Percentiles rank a stretch among this genome's conserved stretches.
phyloP scores from a whole-genome alignment of 2,113 vertebrate genomes.

The Gymnorhina tibicen region DNA sequence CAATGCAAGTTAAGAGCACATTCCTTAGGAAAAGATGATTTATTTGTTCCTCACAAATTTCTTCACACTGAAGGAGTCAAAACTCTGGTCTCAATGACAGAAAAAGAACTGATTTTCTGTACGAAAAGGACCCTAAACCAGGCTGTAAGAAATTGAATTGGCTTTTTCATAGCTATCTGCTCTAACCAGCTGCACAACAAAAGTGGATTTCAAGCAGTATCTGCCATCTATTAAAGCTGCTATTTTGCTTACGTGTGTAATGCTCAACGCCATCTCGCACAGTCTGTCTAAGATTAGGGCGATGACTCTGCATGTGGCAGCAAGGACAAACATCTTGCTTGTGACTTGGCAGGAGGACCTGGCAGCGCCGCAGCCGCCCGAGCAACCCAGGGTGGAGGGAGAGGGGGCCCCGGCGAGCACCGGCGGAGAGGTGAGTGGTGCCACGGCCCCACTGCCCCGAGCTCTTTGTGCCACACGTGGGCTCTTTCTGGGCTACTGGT shows the following conservation, averaged over 20 bases:
- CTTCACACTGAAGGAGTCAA: background rate
- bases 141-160: background rate
- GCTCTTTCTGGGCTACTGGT: background rate
- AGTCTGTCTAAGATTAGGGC: background rate
- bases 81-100: background rate
- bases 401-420: background rate
- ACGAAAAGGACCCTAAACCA: background rate
- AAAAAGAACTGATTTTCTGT: background rate
- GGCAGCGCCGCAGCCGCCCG: background rate
- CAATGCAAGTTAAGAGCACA: background rate
- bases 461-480: fast-evolving
- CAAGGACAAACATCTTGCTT: background rate
- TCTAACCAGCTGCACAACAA: background rate
- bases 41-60: background rate
- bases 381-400: slow-evolving; percentile 15
- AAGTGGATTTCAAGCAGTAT: background rate
- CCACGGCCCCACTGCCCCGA: fast-evolving
- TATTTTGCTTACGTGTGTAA: fast-evolving
- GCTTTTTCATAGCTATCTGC: background rate
- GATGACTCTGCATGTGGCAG: background rate
- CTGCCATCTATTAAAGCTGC: background rate
- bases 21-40: background rate
- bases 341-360: slow-evolving; percentile 68
- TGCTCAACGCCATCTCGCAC: fast-evolving
- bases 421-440: slow-evolving; percentile 49